Conservation (phyloP, 2,113 vertebrate species). For the Cheirogaleus medius region DNA sequence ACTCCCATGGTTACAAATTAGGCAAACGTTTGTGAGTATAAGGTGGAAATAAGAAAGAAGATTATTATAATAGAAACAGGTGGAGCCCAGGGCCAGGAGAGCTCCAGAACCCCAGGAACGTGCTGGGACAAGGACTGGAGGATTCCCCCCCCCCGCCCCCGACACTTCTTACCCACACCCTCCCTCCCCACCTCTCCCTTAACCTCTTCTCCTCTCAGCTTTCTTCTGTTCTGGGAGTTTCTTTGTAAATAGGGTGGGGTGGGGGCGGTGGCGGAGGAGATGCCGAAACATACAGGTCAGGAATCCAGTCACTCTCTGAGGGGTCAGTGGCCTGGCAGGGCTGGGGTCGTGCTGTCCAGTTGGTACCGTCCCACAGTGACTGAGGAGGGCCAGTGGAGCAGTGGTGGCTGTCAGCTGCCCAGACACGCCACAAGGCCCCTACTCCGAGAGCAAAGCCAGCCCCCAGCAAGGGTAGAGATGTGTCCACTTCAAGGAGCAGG, state of each 20-base stretch:
- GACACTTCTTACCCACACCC: neutral
- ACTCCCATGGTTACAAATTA: neutral
- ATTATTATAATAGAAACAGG: neutral
- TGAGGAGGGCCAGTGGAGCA: neutral
- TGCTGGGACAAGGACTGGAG: neutral
- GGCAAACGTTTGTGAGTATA: neutral
- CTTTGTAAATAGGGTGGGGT: neutral
- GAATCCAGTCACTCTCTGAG: neutral
- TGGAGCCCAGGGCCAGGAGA: neutral
- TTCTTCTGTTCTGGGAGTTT: neutral
- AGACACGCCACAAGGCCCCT: neutral
- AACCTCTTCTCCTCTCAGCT: neutral
- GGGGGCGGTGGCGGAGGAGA: too few species aligned
- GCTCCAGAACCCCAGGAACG: neutral
- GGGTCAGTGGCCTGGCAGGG: neutral
- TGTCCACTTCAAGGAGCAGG: neutral
- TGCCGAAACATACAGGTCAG: neutral
- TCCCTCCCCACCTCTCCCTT: rapidly evolving
- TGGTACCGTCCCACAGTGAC: neutral
- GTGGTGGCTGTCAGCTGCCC: neutral
- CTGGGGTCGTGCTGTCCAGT: neutral
- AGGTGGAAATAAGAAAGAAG: neutral
- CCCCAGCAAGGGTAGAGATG: neutral
- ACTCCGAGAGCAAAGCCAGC: neutral
- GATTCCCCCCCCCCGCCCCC: rapidly evolving